Percentiles rank a stretch among this genome's conserved stretches.
phyloP scores from a whole-genome alignment of 2,797 vertebrate species.

The Hapalemur alaotrensis region DNA sequence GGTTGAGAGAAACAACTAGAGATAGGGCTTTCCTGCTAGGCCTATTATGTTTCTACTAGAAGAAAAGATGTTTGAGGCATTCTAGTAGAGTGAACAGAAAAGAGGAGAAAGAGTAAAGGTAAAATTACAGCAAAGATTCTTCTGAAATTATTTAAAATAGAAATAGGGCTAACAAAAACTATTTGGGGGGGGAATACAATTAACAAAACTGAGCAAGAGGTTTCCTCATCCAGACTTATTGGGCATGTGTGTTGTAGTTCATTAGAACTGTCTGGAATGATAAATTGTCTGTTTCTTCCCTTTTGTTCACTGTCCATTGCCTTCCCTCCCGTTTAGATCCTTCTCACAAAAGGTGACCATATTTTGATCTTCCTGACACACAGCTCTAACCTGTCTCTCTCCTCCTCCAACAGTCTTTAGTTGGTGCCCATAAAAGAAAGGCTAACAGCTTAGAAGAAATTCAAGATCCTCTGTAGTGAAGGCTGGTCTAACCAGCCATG shows the following conservation, averaged over 20 bases:
- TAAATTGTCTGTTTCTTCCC: background rate
- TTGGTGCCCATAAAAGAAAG: background rate
- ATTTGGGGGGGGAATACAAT: background rate
- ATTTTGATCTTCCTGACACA: background rate
- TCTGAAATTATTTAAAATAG: slow-evolving; percentile 19
- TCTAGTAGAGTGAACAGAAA: background rate
- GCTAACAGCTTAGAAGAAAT: background rate
- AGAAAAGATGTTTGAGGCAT: background rate
- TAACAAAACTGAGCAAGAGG: background rate
- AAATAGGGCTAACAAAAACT: background rate
- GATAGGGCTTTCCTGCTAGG: background rate
- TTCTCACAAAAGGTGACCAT: background rate
- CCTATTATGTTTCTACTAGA: background rate
- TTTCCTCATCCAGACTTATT: background rate
- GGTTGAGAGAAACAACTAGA: background rate
- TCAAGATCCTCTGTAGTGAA: background rate
- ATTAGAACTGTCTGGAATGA: background rate
- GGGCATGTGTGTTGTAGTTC: background rate
- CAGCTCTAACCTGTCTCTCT: background rate
- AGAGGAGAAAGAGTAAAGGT: background rate
- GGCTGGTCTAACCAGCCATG: background rate
- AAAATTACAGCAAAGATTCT: background rate
- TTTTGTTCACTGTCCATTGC: background rate
- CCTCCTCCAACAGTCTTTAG: background rate
- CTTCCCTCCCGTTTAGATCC: background rate